Percentiles rank a stretch among this genome's conserved stretches.
Evolutionary conservation across 1,140 invertebrate species (phyloP).

Genomic region (Drosophila nebulosa): DNA sequence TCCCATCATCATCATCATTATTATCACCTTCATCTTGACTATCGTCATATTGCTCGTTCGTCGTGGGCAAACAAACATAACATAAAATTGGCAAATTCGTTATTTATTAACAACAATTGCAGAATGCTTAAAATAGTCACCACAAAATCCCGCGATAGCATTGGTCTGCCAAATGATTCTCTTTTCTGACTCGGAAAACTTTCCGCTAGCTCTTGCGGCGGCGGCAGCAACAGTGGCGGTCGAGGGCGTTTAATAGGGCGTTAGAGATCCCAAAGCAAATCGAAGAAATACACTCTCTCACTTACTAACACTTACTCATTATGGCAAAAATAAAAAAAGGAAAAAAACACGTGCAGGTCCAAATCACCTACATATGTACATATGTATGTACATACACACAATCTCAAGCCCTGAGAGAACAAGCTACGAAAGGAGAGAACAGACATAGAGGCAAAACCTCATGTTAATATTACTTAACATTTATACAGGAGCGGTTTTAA

Average conservation of each 20-base stretch:
- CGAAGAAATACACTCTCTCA: constrained; percentile 27
- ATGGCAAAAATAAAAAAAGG: constrained; percentile 20
- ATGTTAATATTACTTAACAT: constrained; percentile 44
- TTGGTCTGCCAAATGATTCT: constrained; percentile 1
- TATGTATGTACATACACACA: not conserved
- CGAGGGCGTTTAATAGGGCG: not conserved
- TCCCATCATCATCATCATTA: constrained; percentile 1
- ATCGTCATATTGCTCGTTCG: constrained; percentile 17
- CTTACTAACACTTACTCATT: constrained; percentile 3
- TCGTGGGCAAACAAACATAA: constrained; percentile 27
- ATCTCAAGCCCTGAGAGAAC: too few species aligned
- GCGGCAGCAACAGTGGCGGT: not conserved
- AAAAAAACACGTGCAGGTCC: constrained; percentile 31
- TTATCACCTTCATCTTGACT: constrained; percentile 39
- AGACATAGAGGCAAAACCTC: constrained; percentile 17
- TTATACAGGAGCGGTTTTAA: constrained; percentile 18
- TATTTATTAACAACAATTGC: constrained; percentile 64
- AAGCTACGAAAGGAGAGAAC: too few species aligned
- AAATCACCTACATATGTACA: not conserved
- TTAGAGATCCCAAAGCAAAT: constrained; percentile 12
- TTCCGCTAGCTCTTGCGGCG: constrained; percentile 43
- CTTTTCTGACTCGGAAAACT: constrained; percentile 36
- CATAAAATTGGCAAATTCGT: constrained; percentile 30
- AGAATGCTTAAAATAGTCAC: constrained; percentile 23
- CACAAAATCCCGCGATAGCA: constrained; percentile 4